Conservation (phyloP, 2,113 vertebrate species). For the Anthoscopus minutus region DNA sequence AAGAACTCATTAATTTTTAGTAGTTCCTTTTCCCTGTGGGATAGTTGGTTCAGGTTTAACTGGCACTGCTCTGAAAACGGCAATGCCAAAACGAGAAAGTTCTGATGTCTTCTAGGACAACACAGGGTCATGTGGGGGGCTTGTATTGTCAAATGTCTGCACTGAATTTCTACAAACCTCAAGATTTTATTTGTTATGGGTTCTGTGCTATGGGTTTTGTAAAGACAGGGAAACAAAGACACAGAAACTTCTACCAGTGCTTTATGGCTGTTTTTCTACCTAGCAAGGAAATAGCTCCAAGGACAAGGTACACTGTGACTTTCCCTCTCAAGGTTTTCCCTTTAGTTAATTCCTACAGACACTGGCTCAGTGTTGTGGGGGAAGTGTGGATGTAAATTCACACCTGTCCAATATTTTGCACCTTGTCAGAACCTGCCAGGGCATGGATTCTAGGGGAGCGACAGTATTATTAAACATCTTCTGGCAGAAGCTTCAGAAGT, state of each 20-base stretch:
- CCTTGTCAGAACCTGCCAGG: slow-evolving; percentile 28
- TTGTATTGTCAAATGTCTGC: not conserved
- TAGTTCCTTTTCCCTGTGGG: not conserved
- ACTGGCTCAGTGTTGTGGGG: not conserved
- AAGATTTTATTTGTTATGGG: not conserved
- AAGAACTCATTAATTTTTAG: not conserved
- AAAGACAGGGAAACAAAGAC: not conserved
- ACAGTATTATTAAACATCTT: slow-evolving; percentile 43
- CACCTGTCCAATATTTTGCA: slow-evolving; percentile 30
- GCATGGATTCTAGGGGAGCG: not conserved
- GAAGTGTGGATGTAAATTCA: slow-evolving; percentile 15
- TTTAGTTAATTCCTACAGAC: slow-evolving; percentile 11
- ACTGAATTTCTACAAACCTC: not conserved
- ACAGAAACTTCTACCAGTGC: not conserved
- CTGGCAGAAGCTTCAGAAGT: slow-evolving; percentile 22
- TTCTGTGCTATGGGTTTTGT: not conserved
- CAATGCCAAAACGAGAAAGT: not conserved
- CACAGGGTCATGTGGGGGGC: not conserved
- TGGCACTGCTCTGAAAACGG: not conserved
- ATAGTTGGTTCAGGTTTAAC: not conserved
- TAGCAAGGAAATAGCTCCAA: not conserved
- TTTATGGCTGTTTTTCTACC: not conserved
- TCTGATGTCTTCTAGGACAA: not conserved
- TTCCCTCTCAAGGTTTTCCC: not conserved
- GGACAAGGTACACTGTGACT: not conserved